Conservation (phyloP, 2,113 vertebrate species). For the Tachysurus fulvidraco region DNA sequence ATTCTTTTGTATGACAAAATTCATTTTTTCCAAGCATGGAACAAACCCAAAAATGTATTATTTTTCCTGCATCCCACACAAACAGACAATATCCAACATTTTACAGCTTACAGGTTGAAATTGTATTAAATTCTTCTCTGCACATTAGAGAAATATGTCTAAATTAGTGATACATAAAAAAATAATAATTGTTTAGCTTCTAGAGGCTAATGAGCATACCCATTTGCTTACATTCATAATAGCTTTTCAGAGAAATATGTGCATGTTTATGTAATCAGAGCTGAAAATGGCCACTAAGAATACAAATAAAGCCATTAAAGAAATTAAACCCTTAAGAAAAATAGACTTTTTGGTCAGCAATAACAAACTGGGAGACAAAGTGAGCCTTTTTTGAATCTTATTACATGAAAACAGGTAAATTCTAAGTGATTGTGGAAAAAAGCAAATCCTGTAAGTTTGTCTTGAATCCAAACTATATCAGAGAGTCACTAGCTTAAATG, state of each 20-base stretch:
- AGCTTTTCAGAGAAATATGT: not conserved
- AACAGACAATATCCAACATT: no score
- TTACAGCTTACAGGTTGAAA: no score
- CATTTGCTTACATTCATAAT: not conserved
- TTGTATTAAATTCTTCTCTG: not conserved
- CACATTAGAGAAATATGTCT: not conserved
- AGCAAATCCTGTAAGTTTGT: not conserved
- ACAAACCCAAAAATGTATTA: no score
- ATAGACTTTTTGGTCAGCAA: not conserved
- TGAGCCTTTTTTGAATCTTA: not conserved
- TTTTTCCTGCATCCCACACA: no score
- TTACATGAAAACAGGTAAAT: not conserved
- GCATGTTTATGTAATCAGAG: not conserved
- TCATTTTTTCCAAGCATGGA: no score
- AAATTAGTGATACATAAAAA: not conserved
- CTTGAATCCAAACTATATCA: not conserved
- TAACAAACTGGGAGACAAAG: not conserved
- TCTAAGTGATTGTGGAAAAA: not conserved
- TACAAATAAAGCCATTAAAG: not conserved
- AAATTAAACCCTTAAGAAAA: not conserved
- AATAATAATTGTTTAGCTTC: not conserved
- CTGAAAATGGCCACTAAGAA: not conserved
- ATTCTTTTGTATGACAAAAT: no score
- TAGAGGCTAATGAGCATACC: not conserved
- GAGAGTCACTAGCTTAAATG: not conserved